Evolutionary conservation across 2,113 vertebrate species (phyloP), one percentile per base, ranked within the genome.

Genomic region (Glareola pratincola): DNA sequence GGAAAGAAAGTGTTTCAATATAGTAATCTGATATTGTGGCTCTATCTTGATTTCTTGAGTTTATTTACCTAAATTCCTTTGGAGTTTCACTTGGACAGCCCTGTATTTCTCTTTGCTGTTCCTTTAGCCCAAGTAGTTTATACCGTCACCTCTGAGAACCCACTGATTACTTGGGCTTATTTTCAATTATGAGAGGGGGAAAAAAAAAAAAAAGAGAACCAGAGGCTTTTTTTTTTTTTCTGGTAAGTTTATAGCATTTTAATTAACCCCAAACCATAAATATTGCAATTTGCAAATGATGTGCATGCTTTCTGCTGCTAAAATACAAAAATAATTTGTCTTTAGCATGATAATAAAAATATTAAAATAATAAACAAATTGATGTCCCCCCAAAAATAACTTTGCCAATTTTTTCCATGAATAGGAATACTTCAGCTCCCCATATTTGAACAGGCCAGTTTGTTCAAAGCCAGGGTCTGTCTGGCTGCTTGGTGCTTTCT

Each of bases 41-140:
- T 83, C 82, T 60, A 72, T 60, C 79, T 54, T 80, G 10, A 69
- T 79, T 92, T 81, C 47, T 91, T 72, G 51, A 29, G 30, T 59
- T 94, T 81, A 63, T 96, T 95, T 88, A 37, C 47, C 20, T n/a
- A n/a, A 80, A 92, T 88, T 86, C 59, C 77, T 75, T 60, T 14
- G 14, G 21, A 87, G 43, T 85, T 92, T 51, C 87, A 60, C 26
- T 91, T 90, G 93, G 66, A 66, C 36, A 72, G 56, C 32, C 48
- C 27, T 72, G 12, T 53, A 57, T 63, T 69, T 89, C 73, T 90
- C 34, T 82, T 85, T 56, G 26, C 9, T 78, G 27, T 59, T 81
- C 43, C 37, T 36, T 81, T n/a, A 77, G 54, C 43, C 15, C 26
- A 59, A 78, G 21, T 1, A 83, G 24, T 34, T 88, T 57, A 18